Percentiles rank a stretch among this genome's conserved stretches.
Evolutionary conservation across 2,797 vertebrate genomes (phyloP).

Genomic region (Poecile montanus): DNA sequence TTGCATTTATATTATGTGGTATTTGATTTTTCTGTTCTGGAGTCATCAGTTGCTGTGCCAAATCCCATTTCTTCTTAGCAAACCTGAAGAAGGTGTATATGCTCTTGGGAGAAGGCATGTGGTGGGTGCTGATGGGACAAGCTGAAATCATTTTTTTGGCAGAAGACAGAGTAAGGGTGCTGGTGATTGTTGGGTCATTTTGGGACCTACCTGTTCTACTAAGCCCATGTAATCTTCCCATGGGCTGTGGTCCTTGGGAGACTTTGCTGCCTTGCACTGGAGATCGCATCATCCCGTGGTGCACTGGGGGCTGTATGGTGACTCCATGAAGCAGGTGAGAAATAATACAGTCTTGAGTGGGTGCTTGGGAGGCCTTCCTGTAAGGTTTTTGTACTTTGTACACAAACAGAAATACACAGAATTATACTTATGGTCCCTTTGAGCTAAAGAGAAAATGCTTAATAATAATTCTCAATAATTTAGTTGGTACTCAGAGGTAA

Average conservation of each 20-base stretch:
- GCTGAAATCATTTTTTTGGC: background rate
- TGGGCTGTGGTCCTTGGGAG: background rate
- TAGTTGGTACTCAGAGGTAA: background rate
- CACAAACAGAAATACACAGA: background rate
- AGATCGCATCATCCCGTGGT: background rate
- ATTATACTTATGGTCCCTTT: background rate
- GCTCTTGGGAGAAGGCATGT: rapidly evolving
- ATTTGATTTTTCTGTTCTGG: background rate
- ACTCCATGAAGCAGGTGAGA: rapidly evolving
- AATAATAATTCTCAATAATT: background rate
- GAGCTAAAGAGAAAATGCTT: background rate
- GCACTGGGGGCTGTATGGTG: rapidly evolving
- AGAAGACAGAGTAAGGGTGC: background rate
- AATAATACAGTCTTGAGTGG: background rate
- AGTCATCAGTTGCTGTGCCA: background rate
- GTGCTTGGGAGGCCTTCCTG: background rate
- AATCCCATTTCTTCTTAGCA: background rate
- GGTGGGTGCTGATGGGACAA: background rate
- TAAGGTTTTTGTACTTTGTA: background rate
- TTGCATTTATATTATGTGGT: background rate
- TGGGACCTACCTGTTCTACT: background rate
- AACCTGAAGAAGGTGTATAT: background rate
- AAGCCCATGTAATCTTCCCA: background rate
- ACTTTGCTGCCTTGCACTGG: background rate
- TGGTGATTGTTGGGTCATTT: background rate